Evolutionary conservation across 2,113 vertebrate genomes (phyloP).

Genomic region (Aptenodytes forsteri): DNA sequence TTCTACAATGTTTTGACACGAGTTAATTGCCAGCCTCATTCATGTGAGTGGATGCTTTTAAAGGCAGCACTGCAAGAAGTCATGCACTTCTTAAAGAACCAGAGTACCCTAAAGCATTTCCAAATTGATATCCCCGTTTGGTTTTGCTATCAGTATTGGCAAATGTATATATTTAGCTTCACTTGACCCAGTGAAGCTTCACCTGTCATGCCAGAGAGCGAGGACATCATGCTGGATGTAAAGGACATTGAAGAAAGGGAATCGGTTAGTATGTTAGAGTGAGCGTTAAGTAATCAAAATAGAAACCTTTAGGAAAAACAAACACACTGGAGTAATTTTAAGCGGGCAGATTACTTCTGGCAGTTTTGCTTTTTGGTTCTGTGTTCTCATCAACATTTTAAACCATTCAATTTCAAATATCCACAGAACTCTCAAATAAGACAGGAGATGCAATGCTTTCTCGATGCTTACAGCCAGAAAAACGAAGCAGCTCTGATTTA

Average conservation of each 20-base stretch:
- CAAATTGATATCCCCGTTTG: conserved; percentile 9
- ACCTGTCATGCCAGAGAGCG: conserved; percentile 6
- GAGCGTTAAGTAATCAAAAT: background rate
- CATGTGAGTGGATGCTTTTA: conserved; percentile 49
- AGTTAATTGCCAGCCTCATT: conserved; percentile 70
- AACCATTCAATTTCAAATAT: conserved; percentile 16
- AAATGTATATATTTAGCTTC: background rate
- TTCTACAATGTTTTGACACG: conserved; percentile 62
- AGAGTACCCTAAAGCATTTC: background rate
- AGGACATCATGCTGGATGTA: background rate
- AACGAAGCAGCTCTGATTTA: conserved; percentile 50
- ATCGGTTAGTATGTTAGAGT: background rate
- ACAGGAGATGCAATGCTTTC: background rate
- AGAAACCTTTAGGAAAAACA: conserved; percentile 4
- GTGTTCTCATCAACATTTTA: conserved; percentile 24
- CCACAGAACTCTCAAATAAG: background rate
- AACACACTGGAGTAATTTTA: background rate
- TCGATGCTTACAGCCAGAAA: conserved; percentile 19
- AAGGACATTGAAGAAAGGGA: background rate
- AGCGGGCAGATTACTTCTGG: background rate
- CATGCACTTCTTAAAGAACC: conserved; percentile 39
- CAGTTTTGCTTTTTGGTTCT: background rate
- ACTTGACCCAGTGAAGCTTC: background rate
- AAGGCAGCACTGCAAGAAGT: conserved; percentile 28
- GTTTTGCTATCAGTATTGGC: background rate